Conservation (phyloP, 2,888 invertebrate genomes). For the Protonemura montana region DNA sequence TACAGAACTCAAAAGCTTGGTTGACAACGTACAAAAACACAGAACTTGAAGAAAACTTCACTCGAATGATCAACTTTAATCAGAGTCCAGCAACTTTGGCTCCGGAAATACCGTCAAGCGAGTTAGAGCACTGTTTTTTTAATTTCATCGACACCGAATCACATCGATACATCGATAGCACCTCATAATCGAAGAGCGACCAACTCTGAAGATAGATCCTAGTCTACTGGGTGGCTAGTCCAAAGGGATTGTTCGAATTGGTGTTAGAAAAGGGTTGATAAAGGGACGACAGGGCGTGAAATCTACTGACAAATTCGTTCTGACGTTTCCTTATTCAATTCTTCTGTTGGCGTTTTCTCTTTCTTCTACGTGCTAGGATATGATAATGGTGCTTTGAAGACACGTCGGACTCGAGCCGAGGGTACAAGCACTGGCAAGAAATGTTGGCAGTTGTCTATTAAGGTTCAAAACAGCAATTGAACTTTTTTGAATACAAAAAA, state of each 20-base stretch:
- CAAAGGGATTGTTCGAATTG: not conserved
- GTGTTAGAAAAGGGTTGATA: slow-evolving; percentile 40
- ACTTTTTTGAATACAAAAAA: too few relatives aligned
- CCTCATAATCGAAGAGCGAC: not conserved
- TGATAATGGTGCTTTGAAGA: not conserved
- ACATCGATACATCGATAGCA: not conserved
- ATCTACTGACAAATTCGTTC: not conserved
- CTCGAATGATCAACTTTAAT: not conserved
- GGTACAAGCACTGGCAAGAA: not conserved
- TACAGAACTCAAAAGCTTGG: too few relatives aligned
- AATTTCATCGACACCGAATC: too few relatives aligned
- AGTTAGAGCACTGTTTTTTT: too few relatives aligned
- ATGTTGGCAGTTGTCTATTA: not conserved
- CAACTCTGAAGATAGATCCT: not conserved
- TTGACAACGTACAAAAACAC: not conserved
- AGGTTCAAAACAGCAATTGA: too few relatives aligned
- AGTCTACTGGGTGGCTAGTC: slow-evolving; percentile 31
- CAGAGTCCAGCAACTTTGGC: not conserved
- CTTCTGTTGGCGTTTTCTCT: slow-evolving; percentile 35
- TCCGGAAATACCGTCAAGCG: too few relatives aligned
- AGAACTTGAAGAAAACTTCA: not conserved
- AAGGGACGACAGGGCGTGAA: slow-evolving; percentile 30
- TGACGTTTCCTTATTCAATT: slow-evolving; percentile 32
- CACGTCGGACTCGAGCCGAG: not conserved
- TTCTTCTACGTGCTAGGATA: slow-evolving; percentile 21